Conservation (phyloP, 1,140 invertebrate genomes). For the Andricus grossulariae region DNA sequence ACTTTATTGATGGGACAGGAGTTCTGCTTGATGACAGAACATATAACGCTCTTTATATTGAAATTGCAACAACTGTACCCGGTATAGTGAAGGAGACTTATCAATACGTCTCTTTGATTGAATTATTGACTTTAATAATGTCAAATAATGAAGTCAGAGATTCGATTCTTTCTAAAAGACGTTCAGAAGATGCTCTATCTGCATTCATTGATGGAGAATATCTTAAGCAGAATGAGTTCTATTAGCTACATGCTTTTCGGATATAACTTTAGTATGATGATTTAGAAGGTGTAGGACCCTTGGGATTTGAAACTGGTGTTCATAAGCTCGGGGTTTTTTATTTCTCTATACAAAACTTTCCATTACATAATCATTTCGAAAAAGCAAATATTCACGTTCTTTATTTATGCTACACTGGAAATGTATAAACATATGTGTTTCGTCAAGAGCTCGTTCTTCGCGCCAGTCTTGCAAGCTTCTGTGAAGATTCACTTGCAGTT, state of each 20-base stretch:
- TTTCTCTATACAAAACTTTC: not conserved
- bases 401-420: not conserved
- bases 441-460: no score
- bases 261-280: no score
- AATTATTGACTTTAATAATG: no score
- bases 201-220: no score
- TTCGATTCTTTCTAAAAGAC: no score
- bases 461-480: no score
- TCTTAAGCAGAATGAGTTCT: no score
- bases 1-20: not conserved
- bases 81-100: not conserved
- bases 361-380: not conserved
- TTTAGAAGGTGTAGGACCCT: no score
- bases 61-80: slow-evolving; percentile 1
- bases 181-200: no score
- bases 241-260: no score
- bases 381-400: not conserved
- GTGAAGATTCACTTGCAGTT: no score
- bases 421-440: not conserved
- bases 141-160: no score
- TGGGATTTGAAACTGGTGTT: not conserved
- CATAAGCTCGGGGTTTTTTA: not conserved
- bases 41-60: not conserved
- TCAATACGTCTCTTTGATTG: not conserved
- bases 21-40: not conserved